phyloP scores from a whole-genome alignment of 2,797 vertebrate species.

The Acanthurus leucopareius region DNA sequence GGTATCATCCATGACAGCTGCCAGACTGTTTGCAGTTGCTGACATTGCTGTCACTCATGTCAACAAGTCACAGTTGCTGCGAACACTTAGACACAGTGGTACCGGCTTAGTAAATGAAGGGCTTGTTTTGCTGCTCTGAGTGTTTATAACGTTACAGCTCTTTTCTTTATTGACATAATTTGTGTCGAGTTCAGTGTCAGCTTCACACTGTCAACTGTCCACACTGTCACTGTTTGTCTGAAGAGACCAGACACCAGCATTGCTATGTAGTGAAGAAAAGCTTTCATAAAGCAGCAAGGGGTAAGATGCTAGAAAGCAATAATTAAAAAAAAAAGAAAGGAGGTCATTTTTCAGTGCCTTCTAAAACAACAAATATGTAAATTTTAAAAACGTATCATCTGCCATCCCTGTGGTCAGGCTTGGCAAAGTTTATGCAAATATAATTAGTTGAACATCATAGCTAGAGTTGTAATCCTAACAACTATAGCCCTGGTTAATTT shows the following conservation, averaged over 20 bases:
- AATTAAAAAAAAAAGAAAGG: background rate
- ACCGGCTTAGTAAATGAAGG: background rate
- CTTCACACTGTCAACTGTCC: background rate
- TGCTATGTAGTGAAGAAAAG: background rate
- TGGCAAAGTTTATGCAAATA: background rate
- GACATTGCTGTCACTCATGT: slow-evolving; percentile 27
- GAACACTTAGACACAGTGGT: background rate
- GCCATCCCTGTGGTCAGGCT: background rate
- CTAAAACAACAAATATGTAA: background rate
- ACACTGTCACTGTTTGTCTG: slow-evolving; percentile 5
- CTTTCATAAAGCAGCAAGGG: background rate
- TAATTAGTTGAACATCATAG: background rate
- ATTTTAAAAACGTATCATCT: background rate
- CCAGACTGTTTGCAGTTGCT: slow-evolving; percentile 16
- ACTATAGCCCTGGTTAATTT: background rate
- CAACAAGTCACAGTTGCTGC: slow-evolving; percentile 24
- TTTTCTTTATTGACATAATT: slow-evolving; percentile 11
- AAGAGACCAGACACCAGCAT: background rate
- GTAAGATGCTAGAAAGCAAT: background rate
- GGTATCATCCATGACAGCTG: slow-evolving; percentile 33
- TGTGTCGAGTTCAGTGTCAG: slow-evolving; percentile 1
- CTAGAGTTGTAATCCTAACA: background rate
- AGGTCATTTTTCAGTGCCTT: background rate
- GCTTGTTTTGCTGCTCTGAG: background rate
- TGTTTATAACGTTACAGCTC: background rate